These are phyloP conservation scores for Drosophila tristis DNA, from an alignment of 1,140 invertebrate genomes.

Conservation along the genomic window DNA sequence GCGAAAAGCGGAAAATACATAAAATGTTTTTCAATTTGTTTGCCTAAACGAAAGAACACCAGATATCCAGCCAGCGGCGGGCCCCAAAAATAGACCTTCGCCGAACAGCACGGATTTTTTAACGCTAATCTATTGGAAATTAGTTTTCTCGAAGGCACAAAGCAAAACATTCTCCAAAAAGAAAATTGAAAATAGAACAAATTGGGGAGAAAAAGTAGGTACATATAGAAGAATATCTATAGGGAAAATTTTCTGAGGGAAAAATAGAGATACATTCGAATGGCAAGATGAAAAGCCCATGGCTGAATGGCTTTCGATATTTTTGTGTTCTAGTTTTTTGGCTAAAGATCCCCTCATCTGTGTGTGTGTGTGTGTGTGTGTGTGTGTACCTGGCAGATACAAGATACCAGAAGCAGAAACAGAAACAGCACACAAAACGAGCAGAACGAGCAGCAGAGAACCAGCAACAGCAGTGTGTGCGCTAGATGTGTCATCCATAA, in stretches of 20 bases:
- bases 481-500: constrained; percentile 80
- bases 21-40: constrained; percentile 60
- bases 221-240: constrained; percentile 18
- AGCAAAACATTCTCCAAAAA: constrained; percentile 71
- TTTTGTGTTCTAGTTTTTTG: constrained; percentile 55
- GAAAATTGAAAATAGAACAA: constrained; percentile 72
- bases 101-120: constrained; percentile 48
- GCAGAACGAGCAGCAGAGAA: constrained; percentile 34
- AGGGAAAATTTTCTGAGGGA: constrained; percentile 5
- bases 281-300: constrained; percentile 66
- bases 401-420: constrained; percentile 28
- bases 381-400: constrained; percentile 48
- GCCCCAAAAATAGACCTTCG: constrained; percentile 59
- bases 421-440: constrained; percentile 1
- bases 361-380: not conserved
- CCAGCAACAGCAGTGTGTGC: constrained; percentile 32
- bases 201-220: constrained; percentile 14
- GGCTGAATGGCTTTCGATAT: constrained; percentile 67
- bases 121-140: constrained; percentile 81
- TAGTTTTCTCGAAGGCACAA: constrained; percentile 62
- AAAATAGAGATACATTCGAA: constrained; percentile 28
- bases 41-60: constrained; percentile 47
- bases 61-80: constrained; percentile 59
- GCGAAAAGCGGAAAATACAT: constrained; percentile 51
- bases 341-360: constrained; percentile 12